phyloP scores from a whole-genome alignment of 2,888 invertebrate species.

The Drosophila melanosoma region DNA sequence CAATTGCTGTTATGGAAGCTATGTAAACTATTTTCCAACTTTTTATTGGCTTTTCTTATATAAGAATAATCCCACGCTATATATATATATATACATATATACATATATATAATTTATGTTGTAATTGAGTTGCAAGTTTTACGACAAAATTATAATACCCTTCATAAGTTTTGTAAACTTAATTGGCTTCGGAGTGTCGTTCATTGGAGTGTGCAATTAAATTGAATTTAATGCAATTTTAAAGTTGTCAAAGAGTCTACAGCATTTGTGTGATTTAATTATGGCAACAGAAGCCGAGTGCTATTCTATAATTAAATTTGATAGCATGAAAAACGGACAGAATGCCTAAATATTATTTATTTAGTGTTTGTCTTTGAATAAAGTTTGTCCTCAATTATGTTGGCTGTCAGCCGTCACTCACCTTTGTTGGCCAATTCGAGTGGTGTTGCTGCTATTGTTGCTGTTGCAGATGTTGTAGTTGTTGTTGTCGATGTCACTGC shows the following conservation, averaged over 20 bases:
- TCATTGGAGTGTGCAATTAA: not conserved
- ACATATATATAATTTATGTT: not conserved
- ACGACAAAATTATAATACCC: not conserved
- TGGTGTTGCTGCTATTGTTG: constrained; percentile 44
- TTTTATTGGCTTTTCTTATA: not conserved
- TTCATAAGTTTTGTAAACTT: not conserved
- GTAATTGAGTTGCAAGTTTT: not conserved
- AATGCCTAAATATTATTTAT: constrained; percentile 6
- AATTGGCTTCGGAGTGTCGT: not conserved
- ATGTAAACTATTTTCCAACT: not conserved
- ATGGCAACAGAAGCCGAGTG: no score
- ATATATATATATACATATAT: not conserved
- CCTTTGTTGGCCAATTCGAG: constrained; percentile 65
- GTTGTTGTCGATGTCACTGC: constrained; percentile 24
- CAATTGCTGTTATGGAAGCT: not conserved
- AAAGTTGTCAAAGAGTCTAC: not conserved
- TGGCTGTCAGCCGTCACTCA: constrained; percentile 38
- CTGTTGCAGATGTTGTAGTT: constrained; percentile 29
- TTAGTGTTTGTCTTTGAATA: constrained; percentile 4
- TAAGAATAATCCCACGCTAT: not conserved
- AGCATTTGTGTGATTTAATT: not conserved
- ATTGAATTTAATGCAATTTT: not conserved
- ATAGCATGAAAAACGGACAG: not conserved
- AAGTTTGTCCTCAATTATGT: constrained; percentile 8
- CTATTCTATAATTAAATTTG: not conserved